Evolutionary conservation across 2,113 vertebrate species (phyloP).

Genomic region (Antennarius striatus): DNA sequence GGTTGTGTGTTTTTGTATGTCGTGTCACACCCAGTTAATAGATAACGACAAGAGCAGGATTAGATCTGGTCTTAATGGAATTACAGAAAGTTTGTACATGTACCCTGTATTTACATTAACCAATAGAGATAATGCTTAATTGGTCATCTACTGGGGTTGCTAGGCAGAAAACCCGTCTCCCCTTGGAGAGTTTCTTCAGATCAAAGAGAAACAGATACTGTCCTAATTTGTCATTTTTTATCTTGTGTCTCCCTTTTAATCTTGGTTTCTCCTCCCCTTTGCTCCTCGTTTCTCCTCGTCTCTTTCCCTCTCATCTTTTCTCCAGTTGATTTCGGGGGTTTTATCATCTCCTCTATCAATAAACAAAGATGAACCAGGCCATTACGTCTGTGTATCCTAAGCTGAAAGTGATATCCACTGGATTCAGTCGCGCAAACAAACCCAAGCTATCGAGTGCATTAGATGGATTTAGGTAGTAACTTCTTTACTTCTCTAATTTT

Average conservation of each 20-base stretch:
- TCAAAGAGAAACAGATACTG: slow-evolving; percentile 54
- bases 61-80: not conserved
- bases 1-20: not conserved
- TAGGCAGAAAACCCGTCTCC: slow-evolving; percentile 47
- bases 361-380: slow-evolving; percentile 48
- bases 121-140: slow-evolving; percentile 56
- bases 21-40: too few species aligned
- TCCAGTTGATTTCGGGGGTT: slow-evolving; percentile 33
- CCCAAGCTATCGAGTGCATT: not conserved
- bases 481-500: too few species aligned
- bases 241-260: slow-evolving; percentile 56
- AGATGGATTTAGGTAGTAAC: not conserved
- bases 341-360: slow-evolving; percentile 43
- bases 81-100: not conserved
- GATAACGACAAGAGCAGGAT: not conserved
- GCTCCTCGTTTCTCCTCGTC: not conserved
- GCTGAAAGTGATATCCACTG: slow-evolving; percentile 17
- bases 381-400: slow-evolving; percentile 19
- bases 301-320: slow-evolving; percentile 24
- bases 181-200: slow-evolving; percentile 37
- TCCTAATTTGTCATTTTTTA: slow-evolving; percentile 61
- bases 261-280: slow-evolving; percentile 53
- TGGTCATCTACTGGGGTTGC: slow-evolving; percentile 41
- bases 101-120: not conserved
- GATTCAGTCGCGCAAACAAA: not conserved